Conservation (phyloP, 2,797 vertebrate species). For the Anomalospiza imberbis region DNA sequence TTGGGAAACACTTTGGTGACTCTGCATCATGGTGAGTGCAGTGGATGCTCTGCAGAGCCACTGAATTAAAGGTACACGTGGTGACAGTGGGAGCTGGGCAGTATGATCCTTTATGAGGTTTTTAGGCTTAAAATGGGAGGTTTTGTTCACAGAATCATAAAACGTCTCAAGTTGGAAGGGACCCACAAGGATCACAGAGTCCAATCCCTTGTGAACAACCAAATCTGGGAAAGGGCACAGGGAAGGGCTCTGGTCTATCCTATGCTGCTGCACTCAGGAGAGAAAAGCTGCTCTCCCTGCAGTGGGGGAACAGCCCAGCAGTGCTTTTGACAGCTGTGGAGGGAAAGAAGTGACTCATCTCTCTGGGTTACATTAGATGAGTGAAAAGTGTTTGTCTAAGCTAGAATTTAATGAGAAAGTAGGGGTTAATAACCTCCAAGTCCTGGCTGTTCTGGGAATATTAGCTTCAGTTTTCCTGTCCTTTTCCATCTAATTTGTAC, state of each 20-base stretch:
- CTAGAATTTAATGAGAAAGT: slow-evolving; percentile 32
- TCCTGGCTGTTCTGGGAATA: background rate
- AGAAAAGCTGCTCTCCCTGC: background rate
- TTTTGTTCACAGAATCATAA: background rate
- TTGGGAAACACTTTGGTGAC: background rate
- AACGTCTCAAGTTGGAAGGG: background rate
- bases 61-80: background rate
- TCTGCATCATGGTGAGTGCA: accelerated
- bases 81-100: background rate
- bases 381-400: slow-evolving; percentile 6
- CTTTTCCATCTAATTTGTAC: background rate
- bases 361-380: background rate
- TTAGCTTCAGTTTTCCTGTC: background rate
- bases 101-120: accelerated
- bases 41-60: background rate
- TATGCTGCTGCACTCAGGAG: background rate
- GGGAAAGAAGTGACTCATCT: background rate
- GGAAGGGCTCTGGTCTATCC: background rate
- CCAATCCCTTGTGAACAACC: background rate
- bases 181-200: background rate
- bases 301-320: background rate
- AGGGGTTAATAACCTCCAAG: background rate
- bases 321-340: background rate
- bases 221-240: background rate
- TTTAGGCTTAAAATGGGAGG: background rate